Evolutionary conservation across 2,113 vertebrate genomes (phyloP).

Genomic region (Daphoenositta chrysoptera): DNA sequence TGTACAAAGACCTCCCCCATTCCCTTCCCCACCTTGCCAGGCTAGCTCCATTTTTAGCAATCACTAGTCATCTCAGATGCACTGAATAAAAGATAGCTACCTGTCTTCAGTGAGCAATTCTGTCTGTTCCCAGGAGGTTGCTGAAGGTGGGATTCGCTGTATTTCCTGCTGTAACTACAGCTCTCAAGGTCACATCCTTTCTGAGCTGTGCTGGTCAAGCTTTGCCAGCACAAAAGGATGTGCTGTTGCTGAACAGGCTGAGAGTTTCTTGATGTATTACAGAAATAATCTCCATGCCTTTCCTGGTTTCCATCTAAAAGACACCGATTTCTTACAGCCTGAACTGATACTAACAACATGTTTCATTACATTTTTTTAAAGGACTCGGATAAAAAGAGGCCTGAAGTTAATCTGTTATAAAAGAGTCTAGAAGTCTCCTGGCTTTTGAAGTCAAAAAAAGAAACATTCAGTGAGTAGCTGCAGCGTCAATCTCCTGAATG

Average conservation of each 20-base stretch:
- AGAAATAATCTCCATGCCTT: not conserved
- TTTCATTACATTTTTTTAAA: not conserved
- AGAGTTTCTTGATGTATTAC: not conserved
- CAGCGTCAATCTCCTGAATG: not conserved
- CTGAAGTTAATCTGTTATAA: not conserved
- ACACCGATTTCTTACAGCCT: not conserved
- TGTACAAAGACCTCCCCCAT: not conserved
- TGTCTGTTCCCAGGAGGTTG: not conserved
- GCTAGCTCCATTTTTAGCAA: not conserved
- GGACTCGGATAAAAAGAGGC: not conserved
- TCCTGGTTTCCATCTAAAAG: not conserved
- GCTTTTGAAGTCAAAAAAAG: not conserved
- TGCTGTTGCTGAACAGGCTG: not conserved
- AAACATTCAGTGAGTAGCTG: not conserved
- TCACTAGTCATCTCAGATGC: not conserved
- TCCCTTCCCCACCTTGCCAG: slow-evolving; percentile 1
- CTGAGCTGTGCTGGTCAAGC: not conserved
- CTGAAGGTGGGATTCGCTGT: not conserved
- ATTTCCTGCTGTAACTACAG: not conserved
- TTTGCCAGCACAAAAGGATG: not conserved
- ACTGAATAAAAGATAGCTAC: not conserved
- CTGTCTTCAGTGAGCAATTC: not conserved
- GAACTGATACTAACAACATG: not conserved
- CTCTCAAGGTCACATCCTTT: not conserved
- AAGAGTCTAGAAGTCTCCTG: not conserved